Percentiles rank a stretch among this genome's conserved stretches.
Conservation (phyloP, 2,797 vertebrate species). For the Nannoperca obscura region DNA sequence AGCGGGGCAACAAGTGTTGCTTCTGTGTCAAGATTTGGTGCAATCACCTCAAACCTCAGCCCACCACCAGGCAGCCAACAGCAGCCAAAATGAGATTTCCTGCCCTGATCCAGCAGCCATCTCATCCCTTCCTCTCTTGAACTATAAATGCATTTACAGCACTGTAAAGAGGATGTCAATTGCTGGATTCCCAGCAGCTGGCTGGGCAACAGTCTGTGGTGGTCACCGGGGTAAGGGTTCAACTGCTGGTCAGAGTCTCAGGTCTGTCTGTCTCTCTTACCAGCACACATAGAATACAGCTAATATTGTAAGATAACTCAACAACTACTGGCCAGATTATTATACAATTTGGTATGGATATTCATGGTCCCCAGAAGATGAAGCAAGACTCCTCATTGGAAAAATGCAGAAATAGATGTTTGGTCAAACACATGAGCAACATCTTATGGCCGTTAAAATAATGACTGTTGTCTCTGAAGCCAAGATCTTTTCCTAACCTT, state of each 20-base stretch:
- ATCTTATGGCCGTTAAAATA: neutral
- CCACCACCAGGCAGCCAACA: constrained; percentile 49
- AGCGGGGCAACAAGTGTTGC: constrained; percentile 27
- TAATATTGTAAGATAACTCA: neutral
- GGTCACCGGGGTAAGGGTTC: constrained; percentile 78
- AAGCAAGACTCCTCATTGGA: neutral
- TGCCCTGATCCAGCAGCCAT: constrained; percentile 59
- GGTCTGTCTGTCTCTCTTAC: constrained; percentile 39
- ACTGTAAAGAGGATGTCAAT: constrained; percentile 85
- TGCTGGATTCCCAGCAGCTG: constrained; percentile 79
- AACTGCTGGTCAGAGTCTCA: constrained; percentile 76
- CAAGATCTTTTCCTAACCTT: no score
- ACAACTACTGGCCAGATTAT: neutral
- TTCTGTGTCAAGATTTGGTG: constrained; percentile 29
- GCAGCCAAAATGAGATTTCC: constrained; percentile 65
- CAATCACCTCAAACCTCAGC: constrained; percentile 45
- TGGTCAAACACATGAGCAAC: neutral
- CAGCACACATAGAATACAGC: neutral
- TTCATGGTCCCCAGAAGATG: neutral
- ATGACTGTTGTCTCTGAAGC: no score
- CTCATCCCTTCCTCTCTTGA: constrained; percentile 68
- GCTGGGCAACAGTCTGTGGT: constrained; percentile 66
- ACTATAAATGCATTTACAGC: constrained; percentile 81
- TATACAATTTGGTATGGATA: neutral
- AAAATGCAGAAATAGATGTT: neutral